Percentiles rank a stretch among this genome's conserved stretches.
phyloP scores from a whole-genome alignment of 2,797 vertebrate genomes.

The Alca torda region DNA sequence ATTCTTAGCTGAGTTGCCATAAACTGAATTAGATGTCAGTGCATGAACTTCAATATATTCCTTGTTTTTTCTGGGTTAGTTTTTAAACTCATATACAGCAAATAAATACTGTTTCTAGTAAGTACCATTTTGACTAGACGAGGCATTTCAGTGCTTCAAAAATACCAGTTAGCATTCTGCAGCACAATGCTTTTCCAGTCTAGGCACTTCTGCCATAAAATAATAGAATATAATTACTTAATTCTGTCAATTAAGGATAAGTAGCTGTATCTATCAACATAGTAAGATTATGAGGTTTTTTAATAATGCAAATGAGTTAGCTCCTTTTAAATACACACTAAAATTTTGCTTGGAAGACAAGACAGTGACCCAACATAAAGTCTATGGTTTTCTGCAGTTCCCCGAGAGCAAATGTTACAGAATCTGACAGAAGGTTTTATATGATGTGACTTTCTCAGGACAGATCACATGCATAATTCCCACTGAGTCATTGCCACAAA shows the following conservation, averaged over 20 bases:
- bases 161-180: background rate
- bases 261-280: background rate
- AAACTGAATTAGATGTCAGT: background rate
- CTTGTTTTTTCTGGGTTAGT: background rate
- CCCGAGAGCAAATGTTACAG: background rate
- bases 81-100: background rate
- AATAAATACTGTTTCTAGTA: background rate
- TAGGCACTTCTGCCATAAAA: background rate
- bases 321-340: background rate
- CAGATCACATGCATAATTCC: background rate
- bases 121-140: background rate
- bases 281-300: background rate
- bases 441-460: background rate
- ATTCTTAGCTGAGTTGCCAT: background rate
- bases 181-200: background rate
- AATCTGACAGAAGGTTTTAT: background rate
- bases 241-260: background rate
- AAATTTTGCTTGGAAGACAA: background rate
- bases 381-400: background rate
- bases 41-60: background rate
- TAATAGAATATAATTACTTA: background rate
- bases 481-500: background rate
- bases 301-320: background rate
- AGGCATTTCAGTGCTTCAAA: background rate
- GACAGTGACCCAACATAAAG: background rate